Evolutionary conservation across 2,113 vertebrate species (phyloP), one percentile per base, ranked within the genome.

Genomic region (Rhinichthys klamathensis): DNA sequence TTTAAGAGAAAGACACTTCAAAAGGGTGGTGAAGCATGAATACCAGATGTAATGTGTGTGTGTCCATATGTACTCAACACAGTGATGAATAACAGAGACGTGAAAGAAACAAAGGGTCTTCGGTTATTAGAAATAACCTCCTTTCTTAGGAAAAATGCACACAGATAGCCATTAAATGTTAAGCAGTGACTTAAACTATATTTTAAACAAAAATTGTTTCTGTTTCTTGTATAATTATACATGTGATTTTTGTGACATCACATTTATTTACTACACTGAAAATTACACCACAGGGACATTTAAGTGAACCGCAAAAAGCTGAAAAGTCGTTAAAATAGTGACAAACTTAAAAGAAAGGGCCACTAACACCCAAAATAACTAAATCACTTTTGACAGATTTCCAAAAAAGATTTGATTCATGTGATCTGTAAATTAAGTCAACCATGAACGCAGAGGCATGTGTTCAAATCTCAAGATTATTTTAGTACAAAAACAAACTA

Each of bases 1-100:
- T 84, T 85, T 81, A 87, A 82, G 82, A 83, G 79, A 85, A 87
- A 83, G 82, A 49, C 76, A 49, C 77, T 90, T 92, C 87, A 90
- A 80, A 87, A 32, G 76, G 46, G 41, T 54, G 78, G 30, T 84
- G 76, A 70, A 84, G 89, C 88, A 79, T 89, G 82, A 84, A 89
- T 72, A 82, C 83, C 89, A 90, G 88, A 88, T 89, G 88, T 60
- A 86, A 60, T 67, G 54, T 81, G 60, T 72, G 63, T 80, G 56
- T 49, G 79, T 65, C 44, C 61, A 81, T 76, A 73, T 84, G 82
- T 84, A 70, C 65, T 60, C n/a, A 61, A 44, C 54, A 46, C 11
- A 35, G n/a, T 32, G 51, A 30, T 73, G 56, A 80, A 83, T 72
- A 88, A 56, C n/a, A 78, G 44, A 46, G 30, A 88, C 58, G 80